A percentile compares a stretch with the other conserved stretches of the same genome.
phyloP scores from a whole-genome alignment of 1,140 invertebrate genomes.

The roundworm (Caenorhabditis elegans) region DNA sequence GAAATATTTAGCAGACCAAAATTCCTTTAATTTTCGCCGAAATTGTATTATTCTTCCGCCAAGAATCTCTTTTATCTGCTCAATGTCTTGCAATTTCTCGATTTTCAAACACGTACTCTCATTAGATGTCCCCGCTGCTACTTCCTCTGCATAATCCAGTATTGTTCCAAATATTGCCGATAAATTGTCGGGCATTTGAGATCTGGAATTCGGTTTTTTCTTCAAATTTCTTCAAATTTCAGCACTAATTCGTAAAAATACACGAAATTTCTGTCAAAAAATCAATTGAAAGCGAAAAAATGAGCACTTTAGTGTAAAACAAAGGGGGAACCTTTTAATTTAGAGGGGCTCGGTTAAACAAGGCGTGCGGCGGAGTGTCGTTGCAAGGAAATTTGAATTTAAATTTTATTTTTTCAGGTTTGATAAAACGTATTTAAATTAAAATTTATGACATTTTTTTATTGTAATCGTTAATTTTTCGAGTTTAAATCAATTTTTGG shows the following conservation, averaged over 20 bases:
- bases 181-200: conserved; percentile 1
- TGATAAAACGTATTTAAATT: too few relatives aligned
- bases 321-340: not conserved
- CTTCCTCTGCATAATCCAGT: not conserved
- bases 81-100: too few relatives aligned
- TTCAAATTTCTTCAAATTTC: too few relatives aligned
- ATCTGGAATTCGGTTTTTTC: not conserved
- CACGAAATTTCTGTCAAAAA: too few relatives aligned
- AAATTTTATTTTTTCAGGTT: not conserved
- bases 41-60: not conserved
- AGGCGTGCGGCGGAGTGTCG: not conserved
- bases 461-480: too few relatives aligned
- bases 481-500: too few relatives aligned
- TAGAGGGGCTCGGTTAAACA: not conserved
- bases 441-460: too few relatives aligned
- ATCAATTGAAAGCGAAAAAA: not conserved
- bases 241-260: too few relatives aligned
- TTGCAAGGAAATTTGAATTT: not conserved
- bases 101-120: too few relatives aligned
- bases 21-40: too few relatives aligned
- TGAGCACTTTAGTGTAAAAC: not conserved
- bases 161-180: conserved; percentile 16
- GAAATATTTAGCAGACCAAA: too few relatives aligned
- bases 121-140: not conserved
- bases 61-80: too few relatives aligned